Evolutionary conservation across 1,140 invertebrate species (phyloP), one percentile per base, ranked within the genome.

Genomic region (Drosophila ficusphila): DNA sequence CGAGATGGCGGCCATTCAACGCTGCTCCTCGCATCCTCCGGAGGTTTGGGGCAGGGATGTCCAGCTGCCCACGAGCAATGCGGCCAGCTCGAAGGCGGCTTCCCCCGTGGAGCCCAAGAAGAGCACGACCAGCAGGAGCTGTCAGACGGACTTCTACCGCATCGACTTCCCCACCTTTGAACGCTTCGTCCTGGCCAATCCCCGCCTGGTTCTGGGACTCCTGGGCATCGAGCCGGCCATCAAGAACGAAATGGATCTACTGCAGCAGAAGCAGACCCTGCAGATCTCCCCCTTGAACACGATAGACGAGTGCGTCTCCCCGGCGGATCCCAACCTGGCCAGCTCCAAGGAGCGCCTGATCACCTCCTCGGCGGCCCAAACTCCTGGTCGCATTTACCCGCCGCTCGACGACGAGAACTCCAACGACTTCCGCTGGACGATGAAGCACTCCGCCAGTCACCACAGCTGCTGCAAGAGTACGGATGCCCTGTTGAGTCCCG

Each of bases 21-120:
- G 96, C 31, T 95, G 95, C 75, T 96, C 95, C 36, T 96, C 96
- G 0, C 96, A 96, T 93, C 96, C 96, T 1, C 95, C 96, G 1
- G 96, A 96, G 73, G 95, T 96, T 12, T 95, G 91, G 91, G 75
- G 89, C 9, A 68, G 90, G 4, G 90, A 91, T 57, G 78, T 90
- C 41, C 90, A 88, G 19, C 34, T 79, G 41, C 75, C 75, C 29
- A n/a, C 49, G 7, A 18, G 34, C 8, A 81, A 51, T 44, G 34
- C 78, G 7, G 60, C 52, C 8, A 75, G 56, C n/a, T 83, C 83
- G 2, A 88, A 83, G 58, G 54, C 77, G 0, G 19, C 61, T 0
- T 61, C 71, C 5, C 57, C 54, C 0, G 71, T 48, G 29, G 69
- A 73, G 23, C 46, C 51, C 19, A 52, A 36, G n/a, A 67, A 53